Evolutionary conservation across 2,797 vertebrate genomes (phyloP).

Genomic region (Chiloscyllium punctatum): DNA sequence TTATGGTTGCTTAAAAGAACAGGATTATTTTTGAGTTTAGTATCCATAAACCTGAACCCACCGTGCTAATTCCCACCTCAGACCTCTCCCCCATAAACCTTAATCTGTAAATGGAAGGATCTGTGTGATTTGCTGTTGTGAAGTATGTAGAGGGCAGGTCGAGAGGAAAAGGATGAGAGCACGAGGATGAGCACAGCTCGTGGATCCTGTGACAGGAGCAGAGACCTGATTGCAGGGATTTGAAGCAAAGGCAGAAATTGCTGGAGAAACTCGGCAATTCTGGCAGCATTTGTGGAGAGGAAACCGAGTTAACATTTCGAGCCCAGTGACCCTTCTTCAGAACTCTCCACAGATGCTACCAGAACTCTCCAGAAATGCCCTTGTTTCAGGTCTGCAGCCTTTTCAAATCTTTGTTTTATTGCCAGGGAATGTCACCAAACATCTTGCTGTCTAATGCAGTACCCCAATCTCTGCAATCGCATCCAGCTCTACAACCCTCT

Average conservation of each 20-base stretch:
- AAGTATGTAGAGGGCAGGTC: neutral
- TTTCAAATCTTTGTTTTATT: too few relatives aligned
- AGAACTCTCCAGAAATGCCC: too few relatives aligned
- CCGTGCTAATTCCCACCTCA: neutral
- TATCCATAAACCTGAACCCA: neutral
- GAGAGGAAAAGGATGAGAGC: neutral
- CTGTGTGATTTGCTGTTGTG: neutral
- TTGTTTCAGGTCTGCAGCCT: too few relatives aligned
- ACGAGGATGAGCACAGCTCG: neutral
- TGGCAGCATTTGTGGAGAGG: too few relatives aligned
- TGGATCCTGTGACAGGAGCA: neutral
- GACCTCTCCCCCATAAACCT: neutral
- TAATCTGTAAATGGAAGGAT: neutral
- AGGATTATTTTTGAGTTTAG: neutral
- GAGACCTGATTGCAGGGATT: too few relatives aligned
- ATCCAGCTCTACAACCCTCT: neutral
- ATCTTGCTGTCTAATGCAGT: neutral
- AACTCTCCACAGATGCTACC: too few relatives aligned
- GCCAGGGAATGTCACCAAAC: neutral
- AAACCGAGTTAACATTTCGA: too few relatives aligned
- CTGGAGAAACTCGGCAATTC: too few relatives aligned
- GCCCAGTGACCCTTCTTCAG: too few relatives aligned
- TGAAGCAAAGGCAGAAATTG: too few relatives aligned
- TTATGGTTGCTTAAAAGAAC: neutral
- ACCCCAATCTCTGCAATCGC: neutral